A percentile compares a stretch with the other conserved stretches of the same genome.
Evolutionary conservation across 2,888 invertebrate species (phyloP).

Genomic region (Sesia bembeciformis): DNA sequence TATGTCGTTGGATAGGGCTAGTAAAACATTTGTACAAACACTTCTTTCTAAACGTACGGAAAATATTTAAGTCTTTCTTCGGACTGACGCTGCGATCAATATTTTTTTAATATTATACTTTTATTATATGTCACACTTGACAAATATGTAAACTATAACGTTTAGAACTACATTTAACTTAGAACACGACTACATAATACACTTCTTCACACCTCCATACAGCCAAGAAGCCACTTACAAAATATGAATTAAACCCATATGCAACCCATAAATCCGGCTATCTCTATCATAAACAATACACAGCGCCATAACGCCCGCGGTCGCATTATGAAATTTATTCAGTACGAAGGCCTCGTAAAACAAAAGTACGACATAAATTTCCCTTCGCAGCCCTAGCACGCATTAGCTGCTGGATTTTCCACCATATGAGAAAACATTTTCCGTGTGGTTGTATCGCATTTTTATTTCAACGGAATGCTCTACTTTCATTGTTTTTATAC

Average conservation of each 20-base stretch:
- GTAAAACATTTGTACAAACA: too few relatives aligned
- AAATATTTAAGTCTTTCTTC: too few relatives aligned
- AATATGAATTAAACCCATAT: background rate
- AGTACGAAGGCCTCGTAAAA: slow-evolving; percentile 49
- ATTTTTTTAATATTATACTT: too few relatives aligned
- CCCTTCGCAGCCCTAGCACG: slow-evolving; percentile 45
- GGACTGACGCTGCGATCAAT: too few relatives aligned
- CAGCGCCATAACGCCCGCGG: slow-evolving; percentile 17
- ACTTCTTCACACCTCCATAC: background rate
- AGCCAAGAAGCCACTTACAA: background rate
- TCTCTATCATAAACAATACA: slow-evolving; percentile 24
- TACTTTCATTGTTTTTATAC: slow-evolving; percentile 17
- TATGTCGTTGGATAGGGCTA: too few relatives aligned
- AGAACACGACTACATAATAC: too few relatives aligned
- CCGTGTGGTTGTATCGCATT: slow-evolving; percentile 28
- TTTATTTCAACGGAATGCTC: slow-evolving; percentile 32
- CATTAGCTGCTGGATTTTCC: slow-evolving; percentile 59
- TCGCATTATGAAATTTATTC: slow-evolving; percentile 50
- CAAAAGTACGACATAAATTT: slow-evolving; percentile 64
- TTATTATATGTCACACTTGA: too few relatives aligned
- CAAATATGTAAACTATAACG: too few relatives aligned
- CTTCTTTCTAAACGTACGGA: too few relatives aligned
- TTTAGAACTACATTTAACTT: too few relatives aligned
- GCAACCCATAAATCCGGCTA: slow-evolving; percentile 13
- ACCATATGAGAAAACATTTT: slow-evolving; percentile 70